phyloP scores from a whole-genome alignment of 2,797 vertebrate species.

The Darevskia nairensis region DNA sequence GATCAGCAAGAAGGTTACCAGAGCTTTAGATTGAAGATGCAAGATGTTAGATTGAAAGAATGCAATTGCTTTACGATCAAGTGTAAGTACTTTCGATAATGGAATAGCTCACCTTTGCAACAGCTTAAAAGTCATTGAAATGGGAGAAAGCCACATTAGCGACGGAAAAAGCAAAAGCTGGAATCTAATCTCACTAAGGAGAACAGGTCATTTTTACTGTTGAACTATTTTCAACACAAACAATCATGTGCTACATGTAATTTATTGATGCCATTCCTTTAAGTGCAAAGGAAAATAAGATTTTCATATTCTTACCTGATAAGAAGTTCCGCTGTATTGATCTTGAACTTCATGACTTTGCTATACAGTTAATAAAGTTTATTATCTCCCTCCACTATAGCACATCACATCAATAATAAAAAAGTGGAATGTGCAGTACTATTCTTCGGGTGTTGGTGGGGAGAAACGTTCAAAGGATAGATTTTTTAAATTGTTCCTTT shows the following conservation, averaged over 20 bases:
- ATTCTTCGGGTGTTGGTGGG: constrained; percentile 17
- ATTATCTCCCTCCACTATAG: constrained; percentile 31
- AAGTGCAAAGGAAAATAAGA: constrained; percentile 46
- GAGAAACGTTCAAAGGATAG: constrained; percentile 6
- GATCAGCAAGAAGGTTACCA: constrained; percentile 35
- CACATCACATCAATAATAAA: constrained; percentile 49
- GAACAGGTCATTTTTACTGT: constrained; percentile 38
- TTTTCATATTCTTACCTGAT: constrained; percentile 46
- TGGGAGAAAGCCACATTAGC: constrained; percentile 50
- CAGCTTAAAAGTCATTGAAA: constrained; percentile 47
- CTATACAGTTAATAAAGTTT: constrained; percentile 45
- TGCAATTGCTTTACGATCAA: constrained; percentile 47
- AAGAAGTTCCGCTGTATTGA: constrained; percentile 48
- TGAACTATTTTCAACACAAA: constrained; percentile 38
- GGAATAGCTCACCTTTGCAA: constrained; percentile 44
- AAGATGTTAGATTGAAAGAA: constrained; percentile 28
- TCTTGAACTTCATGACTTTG: constrained; percentile 31
- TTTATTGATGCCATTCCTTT: constrained; percentile 31
- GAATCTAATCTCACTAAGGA: constrained; percentile 42
- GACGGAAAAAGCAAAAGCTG: constrained; percentile 43
- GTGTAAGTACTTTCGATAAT: constrained; percentile 42
- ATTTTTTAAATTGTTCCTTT: constrained; percentile 29
- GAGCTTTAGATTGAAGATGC: constrained; percentile 45
- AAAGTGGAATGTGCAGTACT: constrained; percentile 27
- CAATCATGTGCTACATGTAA: constrained; percentile 1